Evolutionary conservation across 2,888 invertebrate genomes (phyloP).

Genomic region (Chesias legatella): DNA sequence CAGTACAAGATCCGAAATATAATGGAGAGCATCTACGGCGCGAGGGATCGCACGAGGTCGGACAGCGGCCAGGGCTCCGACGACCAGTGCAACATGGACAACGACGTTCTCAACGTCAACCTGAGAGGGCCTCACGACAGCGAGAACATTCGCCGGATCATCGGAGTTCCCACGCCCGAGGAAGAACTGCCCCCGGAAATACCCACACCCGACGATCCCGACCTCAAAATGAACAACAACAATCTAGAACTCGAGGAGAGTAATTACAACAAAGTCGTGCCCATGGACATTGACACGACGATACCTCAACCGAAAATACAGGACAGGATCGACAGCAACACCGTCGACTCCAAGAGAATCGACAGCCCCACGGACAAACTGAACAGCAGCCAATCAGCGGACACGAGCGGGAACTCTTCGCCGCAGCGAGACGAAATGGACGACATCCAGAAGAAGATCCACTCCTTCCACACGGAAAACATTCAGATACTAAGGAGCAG

Average conservation of each 20-base stretch:
- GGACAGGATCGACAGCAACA: constrained; percentile 50
- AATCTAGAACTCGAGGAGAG: constrained; percentile 60
- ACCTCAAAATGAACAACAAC: constrained; percentile 59
- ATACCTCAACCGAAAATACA: constrained; percentile 62
- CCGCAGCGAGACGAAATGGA: constrained; percentile 79
- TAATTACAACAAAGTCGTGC: constrained; percentile 63
- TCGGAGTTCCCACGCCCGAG: constrained; percentile 67
- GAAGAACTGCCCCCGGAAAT: constrained; percentile 59
- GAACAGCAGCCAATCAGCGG: constrained; percentile 64
- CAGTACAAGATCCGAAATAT: constrained; percentile 65
- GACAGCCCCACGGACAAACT: constrained; percentile 64
- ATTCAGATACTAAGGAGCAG: constrained; percentile 81
- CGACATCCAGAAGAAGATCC: constrained; percentile 82
- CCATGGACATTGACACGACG: constrained; percentile 72
- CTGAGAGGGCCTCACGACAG: constrained; percentile 61
- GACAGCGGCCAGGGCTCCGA: constrained; percentile 72
- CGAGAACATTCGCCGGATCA: constrained; percentile 66
- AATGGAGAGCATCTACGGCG: constrained; percentile 64
- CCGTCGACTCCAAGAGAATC: constrained; percentile 48
- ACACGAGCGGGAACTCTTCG: constrained; percentile 74
- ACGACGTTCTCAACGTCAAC: constrained; percentile 61
- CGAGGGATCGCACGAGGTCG: constrained; percentile 63
- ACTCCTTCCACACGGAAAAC: constrained; percentile 83
- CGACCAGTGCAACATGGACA: constrained; percentile 65
- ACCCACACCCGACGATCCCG: constrained; percentile 42